Evolutionary conservation across 2,797 vertebrate genomes (phyloP).

Genomic region (Acanthurus lineatus): DNA sequence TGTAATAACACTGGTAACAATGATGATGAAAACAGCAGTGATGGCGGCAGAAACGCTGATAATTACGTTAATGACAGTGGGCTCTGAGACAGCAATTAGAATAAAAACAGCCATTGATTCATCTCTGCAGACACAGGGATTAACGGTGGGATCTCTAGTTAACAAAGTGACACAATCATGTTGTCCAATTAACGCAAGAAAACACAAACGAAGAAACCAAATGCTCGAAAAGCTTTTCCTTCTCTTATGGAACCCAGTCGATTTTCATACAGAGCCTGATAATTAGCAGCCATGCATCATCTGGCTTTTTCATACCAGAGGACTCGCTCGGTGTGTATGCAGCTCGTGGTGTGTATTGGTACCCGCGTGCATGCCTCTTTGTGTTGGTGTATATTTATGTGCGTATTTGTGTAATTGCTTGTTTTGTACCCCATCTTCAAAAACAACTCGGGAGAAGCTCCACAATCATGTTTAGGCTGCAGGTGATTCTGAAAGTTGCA

Average conservation of each 20-base stretch:
- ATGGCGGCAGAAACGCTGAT: slow-evolving; percentile 66
- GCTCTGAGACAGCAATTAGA: slow-evolving; percentile 73
- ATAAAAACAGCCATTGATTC: slow-evolving; percentile 78
- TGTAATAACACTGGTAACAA: slow-evolving; percentile 66
- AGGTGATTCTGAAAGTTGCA: slow-evolving; percentile 83
- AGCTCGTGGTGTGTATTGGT: neutral
- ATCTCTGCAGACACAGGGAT: slow-evolving; percentile 68
- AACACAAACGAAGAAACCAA: slow-evolving; percentile 71
- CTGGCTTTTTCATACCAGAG: slow-evolving; percentile 51
- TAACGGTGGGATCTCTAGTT: slow-evolving; percentile 70
- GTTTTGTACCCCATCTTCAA: slow-evolving; percentile 74
- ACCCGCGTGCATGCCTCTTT: neutral
- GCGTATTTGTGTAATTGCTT: slow-evolving; percentile 76
- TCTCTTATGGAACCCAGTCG: slow-evolving; percentile 55
- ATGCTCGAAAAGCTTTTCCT: slow-evolving; percentile 54
- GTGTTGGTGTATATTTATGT: slow-evolving; percentile 36
- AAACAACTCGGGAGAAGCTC: slow-evolving; percentile 73
- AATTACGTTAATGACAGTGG: slow-evolving; percentile 73
- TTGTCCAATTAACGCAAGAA: slow-evolving; percentile 76
- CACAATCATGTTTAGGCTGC: slow-evolving; percentile 82
- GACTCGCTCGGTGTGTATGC: slow-evolving; percentile 11
- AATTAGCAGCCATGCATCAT: slow-evolving; percentile 78
- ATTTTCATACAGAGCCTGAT: slow-evolving; percentile 72
- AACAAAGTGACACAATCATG: slow-evolving; percentile 80
- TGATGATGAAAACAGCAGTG: slow-evolving; percentile 66